Conservation (phyloP, 2,888 invertebrate genomes). For the Sphinx pinastri region DNA sequence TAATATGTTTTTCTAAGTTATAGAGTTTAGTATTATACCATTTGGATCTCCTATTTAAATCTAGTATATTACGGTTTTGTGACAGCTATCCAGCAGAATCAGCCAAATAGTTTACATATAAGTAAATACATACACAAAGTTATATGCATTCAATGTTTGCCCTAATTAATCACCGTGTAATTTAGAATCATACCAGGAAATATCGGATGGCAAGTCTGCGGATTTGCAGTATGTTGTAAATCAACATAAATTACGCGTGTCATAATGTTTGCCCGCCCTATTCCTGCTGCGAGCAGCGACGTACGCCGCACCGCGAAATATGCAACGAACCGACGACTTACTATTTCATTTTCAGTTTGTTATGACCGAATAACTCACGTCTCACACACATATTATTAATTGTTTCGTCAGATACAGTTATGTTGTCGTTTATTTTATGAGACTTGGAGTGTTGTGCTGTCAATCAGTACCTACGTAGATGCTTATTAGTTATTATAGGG, state of each 20-base stretch:
- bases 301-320: conserved; percentile 22
- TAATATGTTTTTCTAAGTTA: too few relatives aligned
- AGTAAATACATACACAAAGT: neutral
- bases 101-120: neutral
- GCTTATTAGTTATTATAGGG: too few relatives aligned
- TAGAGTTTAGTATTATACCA: too few relatives aligned
- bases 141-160: neutral
- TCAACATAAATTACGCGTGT: conserved; percentile 52
- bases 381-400: conserved; percentile 7
- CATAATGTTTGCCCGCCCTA: conserved; percentile 53
- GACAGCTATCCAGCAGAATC: too few relatives aligned
- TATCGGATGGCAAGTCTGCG: conserved; percentile 1
- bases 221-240: conserved; percentile 26
- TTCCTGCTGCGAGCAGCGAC: conserved; percentile 25
- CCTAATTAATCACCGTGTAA: conserved; percentile 7
- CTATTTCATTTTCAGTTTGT: conserved; percentile 19
- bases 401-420: neutral
- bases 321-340: conserved; percentile 18
- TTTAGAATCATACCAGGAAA: conserved; percentile 26
- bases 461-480: too few relatives aligned
- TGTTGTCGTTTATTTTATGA: neutral
- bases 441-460: too few relatives aligned
- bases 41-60: too few relatives aligned
- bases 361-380: conserved; percentile 20
- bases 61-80: too few relatives aligned